phyloP scores from a whole-genome alignment of 2,797 vertebrate genomes.

The Ispidina picta region DNA sequence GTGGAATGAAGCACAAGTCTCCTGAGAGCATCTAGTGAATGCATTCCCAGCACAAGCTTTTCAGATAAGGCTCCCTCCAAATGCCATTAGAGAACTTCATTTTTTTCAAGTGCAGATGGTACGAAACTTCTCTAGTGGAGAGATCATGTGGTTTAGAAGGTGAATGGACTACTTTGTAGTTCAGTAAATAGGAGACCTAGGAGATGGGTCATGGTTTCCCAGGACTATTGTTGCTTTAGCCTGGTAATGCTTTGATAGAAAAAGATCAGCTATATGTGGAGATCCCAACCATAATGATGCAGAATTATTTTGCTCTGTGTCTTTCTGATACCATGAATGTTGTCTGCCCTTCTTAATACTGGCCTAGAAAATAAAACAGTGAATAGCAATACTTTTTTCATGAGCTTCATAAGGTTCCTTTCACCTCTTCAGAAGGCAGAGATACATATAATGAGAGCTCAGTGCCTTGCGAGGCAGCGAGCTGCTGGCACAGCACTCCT shows the following conservation, averaged over 20 bases:
- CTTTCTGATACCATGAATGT: background rate
- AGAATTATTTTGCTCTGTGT: background rate
- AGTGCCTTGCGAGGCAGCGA: rapidly evolving
- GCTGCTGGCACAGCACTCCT: background rate
- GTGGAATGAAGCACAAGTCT: background rate
- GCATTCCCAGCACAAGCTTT: background rate
- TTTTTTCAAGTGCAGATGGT: background rate
- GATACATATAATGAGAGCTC: background rate
- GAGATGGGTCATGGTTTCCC: background rate
- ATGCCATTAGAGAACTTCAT: background rate
- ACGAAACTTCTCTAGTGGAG: background rate
- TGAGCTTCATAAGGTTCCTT: background rate
- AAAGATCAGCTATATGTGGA: rapidly evolving
- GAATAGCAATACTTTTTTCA: background rate
- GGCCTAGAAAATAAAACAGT: background rate
- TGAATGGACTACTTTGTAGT: background rate
- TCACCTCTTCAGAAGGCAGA: background rate
- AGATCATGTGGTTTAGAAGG: background rate
- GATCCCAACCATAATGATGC: background rate
- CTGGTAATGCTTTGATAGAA: background rate
- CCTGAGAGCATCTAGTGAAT: background rate
- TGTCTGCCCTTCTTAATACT: background rate
- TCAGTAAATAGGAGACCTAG: background rate
- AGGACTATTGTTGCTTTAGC: background rate
- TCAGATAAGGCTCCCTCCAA: background rate